These are phyloP conservation scores for Smithornis capensis DNA, from an alignment of 2,113 vertebrate genomes.

Conservation along the genomic window DNA sequence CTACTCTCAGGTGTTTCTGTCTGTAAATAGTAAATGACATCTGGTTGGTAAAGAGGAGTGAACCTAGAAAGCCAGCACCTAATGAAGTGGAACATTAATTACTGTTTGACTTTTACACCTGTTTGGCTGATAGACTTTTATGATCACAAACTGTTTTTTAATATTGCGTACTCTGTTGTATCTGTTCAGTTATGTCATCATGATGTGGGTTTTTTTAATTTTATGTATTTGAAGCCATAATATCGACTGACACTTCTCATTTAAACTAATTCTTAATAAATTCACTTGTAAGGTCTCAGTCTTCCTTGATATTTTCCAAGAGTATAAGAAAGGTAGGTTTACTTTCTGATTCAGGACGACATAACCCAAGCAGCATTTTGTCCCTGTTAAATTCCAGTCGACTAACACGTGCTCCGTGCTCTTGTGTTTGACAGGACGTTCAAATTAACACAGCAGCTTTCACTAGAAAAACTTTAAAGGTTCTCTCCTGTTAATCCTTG, in stretches of 20 bases:
- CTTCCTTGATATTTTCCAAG: conserved; percentile 71
- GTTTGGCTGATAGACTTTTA: not conserved
- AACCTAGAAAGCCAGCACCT: not conserved
- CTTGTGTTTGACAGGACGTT: conserved; percentile 43
- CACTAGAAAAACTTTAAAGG: conserved; percentile 42
- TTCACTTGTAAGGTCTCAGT: conserved; percentile 78
- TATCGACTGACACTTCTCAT: conserved; percentile 63
- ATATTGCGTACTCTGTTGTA: not conserved
- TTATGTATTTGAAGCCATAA: conserved; percentile 44
- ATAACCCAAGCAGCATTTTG: conserved; percentile 54
- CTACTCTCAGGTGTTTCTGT: not conserved
- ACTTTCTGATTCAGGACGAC: conserved; percentile 62
- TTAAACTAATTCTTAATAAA: conserved; percentile 87
- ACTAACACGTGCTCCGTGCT: conserved; percentile 62
- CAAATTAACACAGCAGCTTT: conserved; percentile 63
- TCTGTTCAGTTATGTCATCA: not conserved
- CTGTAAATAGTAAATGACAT: not conserved
- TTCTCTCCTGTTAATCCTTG: conserved; percentile 30
- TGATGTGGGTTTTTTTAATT: not conserved
- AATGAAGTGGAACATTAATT: not conserved
- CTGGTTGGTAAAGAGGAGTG: not conserved
- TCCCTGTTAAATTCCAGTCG: conserved; percentile 44
- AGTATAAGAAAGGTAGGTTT: conserved; percentile 74
- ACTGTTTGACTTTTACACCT: not conserved
- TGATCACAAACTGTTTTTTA: not conserved